Base-by-base conservation (phyloP, 1,140 invertebrate species). In the Bombus picipes region DNA sequence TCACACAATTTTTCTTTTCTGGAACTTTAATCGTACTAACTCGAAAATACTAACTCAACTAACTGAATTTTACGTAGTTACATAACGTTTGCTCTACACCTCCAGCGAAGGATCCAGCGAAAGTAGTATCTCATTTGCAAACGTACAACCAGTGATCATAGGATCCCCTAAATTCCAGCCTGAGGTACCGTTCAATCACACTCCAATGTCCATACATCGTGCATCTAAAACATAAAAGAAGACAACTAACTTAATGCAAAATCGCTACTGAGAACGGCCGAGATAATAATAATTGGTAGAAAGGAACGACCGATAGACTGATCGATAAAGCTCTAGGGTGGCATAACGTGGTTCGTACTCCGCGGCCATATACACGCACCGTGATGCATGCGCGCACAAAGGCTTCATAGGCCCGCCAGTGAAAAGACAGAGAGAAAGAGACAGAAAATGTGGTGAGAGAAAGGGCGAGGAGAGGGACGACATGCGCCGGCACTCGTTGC, bases 401-500 rank as follows among this genome's bases (percentile, higher is more conserved):
- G 22, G 39, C 22, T n/a, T 77, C 22, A 8, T 53, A 53, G 47
- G 47, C 47, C 47, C 47, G 47, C 9, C 22, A 47, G 57, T 10
- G 37, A 34, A 59, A 12, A 53, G 53, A 79, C 53, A 39, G 53
- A 75, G 22, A 57, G 18, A 43, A 70, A 32, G 62, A 77, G 72
- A 73, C 70, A 43, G 74, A 41, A 28, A n/a, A 22, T 22, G 47
- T 8, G 5, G 59, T 0, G 12, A 62, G 68, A 66, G 85, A 85
- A 79, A 83, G 62, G 47, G 84, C 32, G 72, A 87, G 73, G 84
- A 82, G 71, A 34, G 74, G 70, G 57, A 70, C 81, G 81, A 65
- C 82, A 85, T 82, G 73, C 72, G 81, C 81, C 72, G 70, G 71
- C 39, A 59, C 84, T 85, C 84, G 78, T 85, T 57, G 71, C 34